Percentiles rank a stretch among this genome's conserved stretches.
These are phyloP conservation scores for Burhinus bistriatus DNA, from an alignment of 2,113 vertebrate species.

Conservation along the genomic window DNA sequence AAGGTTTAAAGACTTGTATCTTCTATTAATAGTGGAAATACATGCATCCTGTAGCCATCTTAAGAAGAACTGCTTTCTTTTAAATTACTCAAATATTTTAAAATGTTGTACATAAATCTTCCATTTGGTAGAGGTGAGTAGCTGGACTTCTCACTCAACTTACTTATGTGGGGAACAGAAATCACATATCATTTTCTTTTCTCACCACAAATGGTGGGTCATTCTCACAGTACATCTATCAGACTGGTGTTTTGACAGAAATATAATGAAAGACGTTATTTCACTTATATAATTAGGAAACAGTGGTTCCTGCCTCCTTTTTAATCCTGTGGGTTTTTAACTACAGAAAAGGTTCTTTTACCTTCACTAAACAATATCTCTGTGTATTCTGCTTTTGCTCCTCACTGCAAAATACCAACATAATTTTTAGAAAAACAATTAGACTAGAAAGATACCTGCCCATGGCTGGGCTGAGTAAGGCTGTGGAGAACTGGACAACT, in stretches of 20 bases:
- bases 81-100: background rate
- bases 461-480: background rate
- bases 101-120: background rate
- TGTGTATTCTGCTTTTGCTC: background rate
- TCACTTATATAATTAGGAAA: background rate
- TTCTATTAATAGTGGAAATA: background rate
- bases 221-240: background rate
- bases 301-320: background rate
- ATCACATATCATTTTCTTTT: background rate
- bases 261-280: background rate
- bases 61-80: background rate
- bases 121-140: background rate
- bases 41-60: background rate
- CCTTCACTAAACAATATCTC: background rate
- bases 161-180: background rate
- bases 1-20: background rate
- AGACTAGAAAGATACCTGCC: background rate
- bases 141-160: background rate
- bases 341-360: background rate
- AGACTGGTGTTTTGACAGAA: background rate
- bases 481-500: background rate
- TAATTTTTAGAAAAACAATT: background rate
- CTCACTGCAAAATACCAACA: background rate
- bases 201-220: rapidly evolving
- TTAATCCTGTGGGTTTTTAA: background rate